Percentiles rank a stretch among this genome's conserved stretches.
These are phyloP conservation scores for Natrix natrix DNA, from an alignment of 2,797 vertebrate species.

Conservation along the genomic window DNA sequence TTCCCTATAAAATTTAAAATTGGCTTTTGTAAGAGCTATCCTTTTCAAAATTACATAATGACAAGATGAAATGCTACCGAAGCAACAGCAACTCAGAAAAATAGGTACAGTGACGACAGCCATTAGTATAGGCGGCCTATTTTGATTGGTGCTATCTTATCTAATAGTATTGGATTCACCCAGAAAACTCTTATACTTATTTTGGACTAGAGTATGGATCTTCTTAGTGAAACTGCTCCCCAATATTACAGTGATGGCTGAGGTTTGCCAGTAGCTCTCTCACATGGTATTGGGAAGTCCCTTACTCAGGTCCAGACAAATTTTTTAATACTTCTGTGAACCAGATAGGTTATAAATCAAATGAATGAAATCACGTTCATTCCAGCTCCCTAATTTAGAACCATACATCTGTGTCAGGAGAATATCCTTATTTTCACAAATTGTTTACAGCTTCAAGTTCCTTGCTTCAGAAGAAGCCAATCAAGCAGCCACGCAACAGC, in stretches of 20 bases:
- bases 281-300: neutral
- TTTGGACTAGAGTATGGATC: neutral
- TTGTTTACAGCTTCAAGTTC: conserved; percentile 20
- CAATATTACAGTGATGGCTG: neutral
- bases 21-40: neutral
- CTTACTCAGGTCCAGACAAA: neutral
- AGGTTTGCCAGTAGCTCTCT: neutral
- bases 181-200: neutral
- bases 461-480: neutral
- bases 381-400: neutral
- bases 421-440: conserved; percentile 5
- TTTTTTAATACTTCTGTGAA: neutral
- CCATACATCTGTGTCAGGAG: neutral
- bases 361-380: neutral
- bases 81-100: neutral
- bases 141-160: neutral
- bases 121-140: neutral
- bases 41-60: neutral
- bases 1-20: neutral
- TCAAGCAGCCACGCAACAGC: conserved; percentile 35
- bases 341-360: neutral
- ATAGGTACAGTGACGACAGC: neutral
- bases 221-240: too few species aligned
- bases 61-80: neutral
- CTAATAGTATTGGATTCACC: neutral